Evolutionary conservation across 2,888 invertebrate species (phyloP).

Genomic region (Drosophila bunnanda): DNA sequence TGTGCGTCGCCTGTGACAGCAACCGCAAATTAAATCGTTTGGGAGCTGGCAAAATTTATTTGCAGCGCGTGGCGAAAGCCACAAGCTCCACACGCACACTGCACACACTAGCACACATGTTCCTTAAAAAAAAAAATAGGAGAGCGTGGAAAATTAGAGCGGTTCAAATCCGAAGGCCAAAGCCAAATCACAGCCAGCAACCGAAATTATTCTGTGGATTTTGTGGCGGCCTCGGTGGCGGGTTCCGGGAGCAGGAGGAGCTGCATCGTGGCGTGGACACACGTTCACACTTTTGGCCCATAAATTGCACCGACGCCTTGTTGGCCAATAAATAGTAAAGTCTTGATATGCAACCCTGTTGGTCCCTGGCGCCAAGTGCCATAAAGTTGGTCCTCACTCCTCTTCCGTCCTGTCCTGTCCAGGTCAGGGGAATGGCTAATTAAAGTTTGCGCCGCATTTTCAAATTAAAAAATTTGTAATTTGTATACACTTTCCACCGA

Average conservation of each 20-base stretch:
- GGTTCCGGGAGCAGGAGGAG: not conserved
- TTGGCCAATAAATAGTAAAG: slow-evolving; percentile 69
- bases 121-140: slow-evolving; percentile 14
- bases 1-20: slow-evolving; percentile 53
- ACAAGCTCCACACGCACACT: slow-evolving; percentile 46
- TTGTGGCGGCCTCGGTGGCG: slow-evolving; percentile 68
- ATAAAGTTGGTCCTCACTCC: slow-evolving; percentile 62
- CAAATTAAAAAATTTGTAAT: slow-evolving; percentile 54
- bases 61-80: slow-evolving; percentile 60
- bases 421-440: slow-evolving; percentile 50
- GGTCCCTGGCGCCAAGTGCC: slow-evolving; percentile 63
- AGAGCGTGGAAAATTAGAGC: slow-evolving; percentile 62
- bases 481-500: slow-evolving; percentile 38
- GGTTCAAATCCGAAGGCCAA: slow-evolving; percentile 39
- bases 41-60: slow-evolving; percentile 67
- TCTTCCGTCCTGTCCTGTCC: slow-evolving; percentile 10
- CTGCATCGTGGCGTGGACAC: slow-evolving; percentile 16
- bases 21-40: slow-evolving; percentile 81
- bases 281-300: slow-evolving; percentile 58
- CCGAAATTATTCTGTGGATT: slow-evolving; percentile 76
- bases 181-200: slow-evolving; percentile 69
- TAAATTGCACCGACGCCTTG: slow-evolving; percentile 72
- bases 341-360: slow-evolving; percentile 53
- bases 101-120: slow-evolving; percentile 19
- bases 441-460: slow-evolving; percentile 61